phyloP scores from a whole-genome alignment of 2,888 invertebrate genomes.

The Hirtodrosophila histrioides region DNA sequence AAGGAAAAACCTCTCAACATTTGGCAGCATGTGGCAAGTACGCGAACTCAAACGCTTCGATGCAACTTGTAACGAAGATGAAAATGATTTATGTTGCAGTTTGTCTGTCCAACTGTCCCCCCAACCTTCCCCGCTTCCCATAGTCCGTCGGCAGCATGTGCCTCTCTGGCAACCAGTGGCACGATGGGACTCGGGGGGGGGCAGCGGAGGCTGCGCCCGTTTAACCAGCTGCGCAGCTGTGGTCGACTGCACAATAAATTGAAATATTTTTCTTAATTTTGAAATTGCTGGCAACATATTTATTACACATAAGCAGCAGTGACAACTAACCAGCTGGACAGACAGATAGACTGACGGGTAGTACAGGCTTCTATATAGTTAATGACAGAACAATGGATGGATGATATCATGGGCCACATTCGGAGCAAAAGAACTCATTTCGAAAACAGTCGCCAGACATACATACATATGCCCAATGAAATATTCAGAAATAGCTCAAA shows the following conservation, averaged over 20 bases:
- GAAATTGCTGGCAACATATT: constrained; percentile 70
- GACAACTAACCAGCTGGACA: constrained; percentile 24
- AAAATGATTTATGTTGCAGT: constrained; percentile 74
- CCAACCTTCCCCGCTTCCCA: too few relatives aligned
- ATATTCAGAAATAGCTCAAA: too few relatives aligned
- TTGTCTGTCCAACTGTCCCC: constrained; percentile 28
- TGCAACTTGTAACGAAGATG: constrained; percentile 75
- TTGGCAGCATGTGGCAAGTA: constrained; percentile 81
- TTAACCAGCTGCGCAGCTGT: constrained; percentile 51
- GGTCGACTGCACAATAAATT: constrained; percentile 54
- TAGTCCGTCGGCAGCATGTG: constrained; percentile 20
- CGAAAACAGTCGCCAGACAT: neutral
- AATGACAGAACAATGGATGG: neutral
- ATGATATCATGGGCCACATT: neutral
- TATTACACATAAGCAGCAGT: constrained; percentile 51
- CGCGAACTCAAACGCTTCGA: constrained; percentile 66
- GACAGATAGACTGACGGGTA: constrained; percentile 1
- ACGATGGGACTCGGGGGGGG: neutral
- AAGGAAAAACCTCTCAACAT: constrained; percentile 54
- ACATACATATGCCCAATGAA: too few relatives aligned
- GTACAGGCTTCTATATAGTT: neutral
- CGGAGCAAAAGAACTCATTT: neutral
- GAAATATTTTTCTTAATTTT: constrained; percentile 65
- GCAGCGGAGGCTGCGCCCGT: constrained; percentile 16
- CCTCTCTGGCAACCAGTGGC: neutral